These are phyloP conservation scores for Nesogale talazaci DNA, from an alignment of 2,113 vertebrate species.

Conservation along the genomic window DNA sequence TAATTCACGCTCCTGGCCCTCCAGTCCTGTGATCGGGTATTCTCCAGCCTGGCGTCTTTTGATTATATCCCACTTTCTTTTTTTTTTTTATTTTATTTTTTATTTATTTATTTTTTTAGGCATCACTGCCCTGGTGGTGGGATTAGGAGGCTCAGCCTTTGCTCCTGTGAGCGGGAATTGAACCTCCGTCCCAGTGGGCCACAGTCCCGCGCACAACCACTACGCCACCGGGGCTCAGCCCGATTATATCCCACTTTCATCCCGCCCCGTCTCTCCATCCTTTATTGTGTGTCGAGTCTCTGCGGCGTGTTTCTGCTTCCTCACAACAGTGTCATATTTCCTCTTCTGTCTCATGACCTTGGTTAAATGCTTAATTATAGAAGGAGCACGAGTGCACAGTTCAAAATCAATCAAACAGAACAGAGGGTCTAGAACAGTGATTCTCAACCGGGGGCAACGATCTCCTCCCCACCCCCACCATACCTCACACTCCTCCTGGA, in stretches of 20 bases:
- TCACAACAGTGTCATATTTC: neutral
- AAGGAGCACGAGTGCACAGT: neutral
- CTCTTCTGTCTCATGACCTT: slow-evolving; percentile 34
- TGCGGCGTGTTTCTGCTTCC: slow-evolving; percentile 6
- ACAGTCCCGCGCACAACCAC: too few relatives aligned
- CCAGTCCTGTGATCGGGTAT: neutral
- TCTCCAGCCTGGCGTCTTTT: neutral
- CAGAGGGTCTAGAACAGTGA: neutral
- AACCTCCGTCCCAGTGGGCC: too few relatives aligned
- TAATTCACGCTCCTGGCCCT: neutral
- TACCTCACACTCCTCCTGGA: neutral
- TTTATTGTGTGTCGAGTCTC: neutral
- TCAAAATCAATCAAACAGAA: neutral
- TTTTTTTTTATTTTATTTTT: too few relatives aligned
- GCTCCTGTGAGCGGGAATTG: too few relatives aligned
- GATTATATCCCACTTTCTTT: neutral
- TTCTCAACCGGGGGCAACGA: neutral
- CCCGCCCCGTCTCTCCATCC: neutral
- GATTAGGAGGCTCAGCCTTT: too few relatives aligned
- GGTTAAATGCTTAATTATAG: slow-evolving; percentile 36
- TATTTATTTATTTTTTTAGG: too few relatives aligned
- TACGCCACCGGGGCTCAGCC: too few relatives aligned
- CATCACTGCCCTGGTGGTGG: too few relatives aligned
- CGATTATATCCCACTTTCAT: neutral
- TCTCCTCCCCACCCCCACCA: too few relatives aligned